A percentile compares a stretch with the other conserved stretches of the same genome.
Conservation (phyloP, 2,888 invertebrate genomes). For the Athalia cordata region DNA sequence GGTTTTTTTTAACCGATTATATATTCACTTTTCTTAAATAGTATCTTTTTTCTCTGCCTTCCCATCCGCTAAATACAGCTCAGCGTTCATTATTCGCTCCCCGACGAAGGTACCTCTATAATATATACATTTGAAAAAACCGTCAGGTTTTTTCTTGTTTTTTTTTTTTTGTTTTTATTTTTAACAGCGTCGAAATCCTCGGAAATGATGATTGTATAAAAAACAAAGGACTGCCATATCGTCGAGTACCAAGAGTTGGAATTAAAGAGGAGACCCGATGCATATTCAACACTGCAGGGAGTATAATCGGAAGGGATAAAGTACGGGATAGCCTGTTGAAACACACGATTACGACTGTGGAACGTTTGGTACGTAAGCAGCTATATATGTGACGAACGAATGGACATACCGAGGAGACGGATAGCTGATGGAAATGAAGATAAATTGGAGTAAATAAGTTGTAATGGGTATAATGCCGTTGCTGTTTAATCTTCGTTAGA, state of each 20-base stretch:
- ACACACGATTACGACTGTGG: conserved; percentile 30
- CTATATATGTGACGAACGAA: conserved; percentile 48
- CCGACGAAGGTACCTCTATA: neutral
- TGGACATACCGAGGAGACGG: conserved; percentile 50
- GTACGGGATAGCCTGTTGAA: conserved; percentile 4
- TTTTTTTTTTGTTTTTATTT: too few species aligned
- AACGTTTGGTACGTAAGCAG: conserved; percentile 49
- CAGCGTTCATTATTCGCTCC: neutral
- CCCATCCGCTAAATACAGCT: neutral
- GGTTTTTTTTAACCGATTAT: conserved; percentile 30
- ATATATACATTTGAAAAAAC: too few species aligned
- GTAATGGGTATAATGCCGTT: conserved; percentile 67
- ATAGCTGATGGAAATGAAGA: conserved; percentile 65
- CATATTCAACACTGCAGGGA: conserved; percentile 19
- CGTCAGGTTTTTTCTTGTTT: too few species aligned
- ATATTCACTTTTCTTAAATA: conserved; percentile 1
- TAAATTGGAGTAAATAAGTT: conserved; percentile 69
- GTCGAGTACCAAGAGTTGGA: neutral
- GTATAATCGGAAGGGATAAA: conserved; percentile 20
- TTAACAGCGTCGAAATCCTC: neutral
- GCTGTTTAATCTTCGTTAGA: conserved; percentile 70
- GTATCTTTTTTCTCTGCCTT: neutral
- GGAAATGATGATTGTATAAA: neutral
- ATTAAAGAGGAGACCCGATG: conserved; percentile 17
- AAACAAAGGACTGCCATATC: neutral